Percentiles rank a stretch among this genome's conserved stretches.
phyloP scores from a whole-genome alignment of 2,888 invertebrate genomes.

The Polia nebulosa region DNA sequence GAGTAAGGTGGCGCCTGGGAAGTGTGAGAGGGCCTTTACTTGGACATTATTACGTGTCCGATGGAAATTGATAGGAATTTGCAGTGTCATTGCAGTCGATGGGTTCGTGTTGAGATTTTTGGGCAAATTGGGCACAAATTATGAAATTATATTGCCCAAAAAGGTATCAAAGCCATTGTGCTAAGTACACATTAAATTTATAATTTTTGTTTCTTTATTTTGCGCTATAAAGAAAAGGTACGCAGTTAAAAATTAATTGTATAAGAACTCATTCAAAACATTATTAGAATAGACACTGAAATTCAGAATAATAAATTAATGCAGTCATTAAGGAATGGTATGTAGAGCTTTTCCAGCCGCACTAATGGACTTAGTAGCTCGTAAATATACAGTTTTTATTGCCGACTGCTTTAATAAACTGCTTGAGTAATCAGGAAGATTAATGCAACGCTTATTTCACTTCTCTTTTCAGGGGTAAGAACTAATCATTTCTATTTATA shows the following conservation, averaged over 20 bases:
- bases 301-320: conserved; percentile 59
- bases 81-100: conserved; percentile 25
- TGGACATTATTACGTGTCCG: conserved; percentile 57
- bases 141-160: neutral
- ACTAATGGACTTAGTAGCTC: conserved; percentile 63
- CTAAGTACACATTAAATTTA: too few relatives aligned
- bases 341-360: conserved; percentile 58
- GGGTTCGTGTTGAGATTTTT: conserved; percentile 12
- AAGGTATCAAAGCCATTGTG: too few relatives aligned
- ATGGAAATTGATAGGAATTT: conserved; percentile 50
- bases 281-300: conserved; percentile 36
- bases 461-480: conserved; percentile 30
- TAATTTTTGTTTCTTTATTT: too few relatives aligned
- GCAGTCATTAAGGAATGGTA: conserved; percentile 55
- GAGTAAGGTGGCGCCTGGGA: conserved; percentile 77
- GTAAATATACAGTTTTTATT: conserved; percentile 62
- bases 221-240: too few relatives aligned
- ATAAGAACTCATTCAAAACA: conserved; percentile 35
- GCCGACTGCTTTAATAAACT: conserved; percentile 59
- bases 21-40: conserved; percentile 65
- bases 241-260: conserved; percentile 2
- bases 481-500: conserved; percentile 41
- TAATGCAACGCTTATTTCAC: conserved; percentile 53
- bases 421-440: conserved; percentile 59
- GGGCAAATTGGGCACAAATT: conserved; percentile 4